Base-by-base conservation (phyloP, 2,113 vertebrate species). In the Nyctibius bracteatus region DNA sequence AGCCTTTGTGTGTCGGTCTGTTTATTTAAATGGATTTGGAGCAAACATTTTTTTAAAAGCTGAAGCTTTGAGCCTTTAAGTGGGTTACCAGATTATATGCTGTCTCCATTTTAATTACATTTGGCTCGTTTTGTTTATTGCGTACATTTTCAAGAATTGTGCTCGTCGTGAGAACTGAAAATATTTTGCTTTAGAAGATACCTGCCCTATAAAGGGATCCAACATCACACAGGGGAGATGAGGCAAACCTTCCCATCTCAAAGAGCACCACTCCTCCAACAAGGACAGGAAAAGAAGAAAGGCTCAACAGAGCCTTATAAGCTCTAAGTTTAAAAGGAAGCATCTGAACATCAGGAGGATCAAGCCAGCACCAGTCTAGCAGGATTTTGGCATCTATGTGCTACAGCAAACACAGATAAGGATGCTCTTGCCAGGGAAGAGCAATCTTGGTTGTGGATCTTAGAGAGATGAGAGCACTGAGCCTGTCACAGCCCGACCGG, bases 31-130 rank as follows among this genome's bases (percentile, higher is more conserved):
- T 95, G 96, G 94, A 95, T 97, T 97, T 96, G 91, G 79, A 97
- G 95, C 94, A 92, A 97, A 96, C 87, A 86, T 94, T 94, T 86
- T 93, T 96, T 67, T 78, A 41, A 90, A 94, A 94, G 86, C 93
- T 28, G 63, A 92, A 88, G 92, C 94, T 94, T 93, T 96, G 92
- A 97, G 94, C 87, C 85, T 94, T 43, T 96, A 97, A 97, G 92
- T 97, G 97, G 95, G 97, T 97, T 97, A 97, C 89, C 96, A 97
- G 96, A 97, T 97, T 97, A 97, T 94, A 88, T 80, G 85, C 87
- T 92, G 94, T 96, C 93, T 84, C 93, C 92, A 90, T 97, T 97
- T 96, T 97, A 97, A 97, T 97, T 96, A 96, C 91, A 94, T 92
- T 92, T 95, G 94, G 92, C 90, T 97, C 55, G 0, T 94, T 97